Conservation (phyloP, 2,888 invertebrate species). For the Sphinx pinastri region DNA sequence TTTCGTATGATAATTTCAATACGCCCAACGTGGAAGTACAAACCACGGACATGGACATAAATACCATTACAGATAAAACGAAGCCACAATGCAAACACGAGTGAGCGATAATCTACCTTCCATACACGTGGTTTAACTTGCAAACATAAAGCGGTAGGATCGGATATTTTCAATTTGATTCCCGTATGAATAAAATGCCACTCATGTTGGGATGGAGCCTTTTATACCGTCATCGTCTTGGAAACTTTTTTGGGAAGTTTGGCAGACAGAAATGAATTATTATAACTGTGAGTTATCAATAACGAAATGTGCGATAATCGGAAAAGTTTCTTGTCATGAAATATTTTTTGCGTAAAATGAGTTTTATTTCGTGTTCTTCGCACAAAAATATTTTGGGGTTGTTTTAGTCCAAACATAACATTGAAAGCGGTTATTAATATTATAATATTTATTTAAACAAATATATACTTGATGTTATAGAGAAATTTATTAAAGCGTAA, state of each 20-base stretch:
- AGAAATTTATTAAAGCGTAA: neutral
- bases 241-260: constrained; percentile 65
- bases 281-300: constrained; percentile 68
- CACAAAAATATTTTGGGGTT: constrained; percentile 24
- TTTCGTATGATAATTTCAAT: constrained; percentile 86
- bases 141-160: constrained; percentile 47
- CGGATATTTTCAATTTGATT: constrained; percentile 56
- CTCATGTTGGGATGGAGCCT: constrained; percentile 57
- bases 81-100: constrained; percentile 64
- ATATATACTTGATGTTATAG: neutral
- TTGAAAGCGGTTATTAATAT: neutral
- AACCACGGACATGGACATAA: constrained; percentile 75
- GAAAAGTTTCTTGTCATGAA: constrained; percentile 63
- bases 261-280: constrained; percentile 69
- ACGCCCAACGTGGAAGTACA: constrained; percentile 69
- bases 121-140: constrained; percentile 40
- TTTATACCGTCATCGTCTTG: constrained; percentile 61
- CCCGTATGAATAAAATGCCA: constrained; percentile 61
- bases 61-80: constrained; percentile 74
- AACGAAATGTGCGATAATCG: constrained; percentile 72
- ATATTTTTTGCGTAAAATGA: constrained; percentile 46
- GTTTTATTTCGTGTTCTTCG: constrained; percentile 35
- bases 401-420: constrained; percentile 10
- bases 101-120: constrained; percentile 45
- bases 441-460: neutral